A percentile compares a stretch with the other conserved stretches of the same genome.
Conservation (phyloP, 2,888 invertebrate species). For the Zygogramma bicolorata region DNA sequence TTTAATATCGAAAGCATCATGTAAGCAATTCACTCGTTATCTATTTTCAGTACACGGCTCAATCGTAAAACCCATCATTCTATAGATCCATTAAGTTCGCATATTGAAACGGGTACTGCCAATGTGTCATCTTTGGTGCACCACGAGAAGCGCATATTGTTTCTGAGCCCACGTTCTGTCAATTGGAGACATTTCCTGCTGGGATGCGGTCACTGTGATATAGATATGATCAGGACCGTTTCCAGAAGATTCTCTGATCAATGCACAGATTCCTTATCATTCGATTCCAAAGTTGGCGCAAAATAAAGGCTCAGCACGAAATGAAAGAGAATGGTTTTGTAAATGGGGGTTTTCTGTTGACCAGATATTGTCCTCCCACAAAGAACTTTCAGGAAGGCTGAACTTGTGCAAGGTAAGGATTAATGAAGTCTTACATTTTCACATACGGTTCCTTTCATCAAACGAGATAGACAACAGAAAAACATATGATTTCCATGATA, state of each 20-base stretch:
- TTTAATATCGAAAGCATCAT: not conserved
- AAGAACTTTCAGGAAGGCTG: too few relatives aligned
- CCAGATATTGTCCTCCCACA: too few relatives aligned
- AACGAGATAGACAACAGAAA: too few relatives aligned
- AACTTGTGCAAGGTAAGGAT: too few relatives aligned
- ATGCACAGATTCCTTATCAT: too few relatives aligned
- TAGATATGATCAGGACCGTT: not conserved
- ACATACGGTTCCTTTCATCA: too few relatives aligned
- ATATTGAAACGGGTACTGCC: not conserved
- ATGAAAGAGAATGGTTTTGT: too few relatives aligned
- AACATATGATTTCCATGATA: too few relatives aligned
- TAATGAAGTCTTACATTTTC: too few relatives aligned
- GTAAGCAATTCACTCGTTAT: not conserved
- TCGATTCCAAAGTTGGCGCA: too few relatives aligned
- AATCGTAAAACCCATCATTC: conserved; percentile 10
- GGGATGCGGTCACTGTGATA: not conserved
- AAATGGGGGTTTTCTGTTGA: too few relatives aligned
- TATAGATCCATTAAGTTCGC: not conserved
- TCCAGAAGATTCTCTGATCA: not conserved
- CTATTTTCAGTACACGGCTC: not conserved
- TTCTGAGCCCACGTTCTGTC: conserved; percentile 6
- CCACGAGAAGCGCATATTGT: conserved; percentile 4
- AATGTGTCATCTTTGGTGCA: conserved; percentile 3
- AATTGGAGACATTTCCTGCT: not conserved
- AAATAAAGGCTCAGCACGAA: too few relatives aligned